Conservation (phyloP, 1,140 invertebrate species). For the Drosophila tani region DNA sequence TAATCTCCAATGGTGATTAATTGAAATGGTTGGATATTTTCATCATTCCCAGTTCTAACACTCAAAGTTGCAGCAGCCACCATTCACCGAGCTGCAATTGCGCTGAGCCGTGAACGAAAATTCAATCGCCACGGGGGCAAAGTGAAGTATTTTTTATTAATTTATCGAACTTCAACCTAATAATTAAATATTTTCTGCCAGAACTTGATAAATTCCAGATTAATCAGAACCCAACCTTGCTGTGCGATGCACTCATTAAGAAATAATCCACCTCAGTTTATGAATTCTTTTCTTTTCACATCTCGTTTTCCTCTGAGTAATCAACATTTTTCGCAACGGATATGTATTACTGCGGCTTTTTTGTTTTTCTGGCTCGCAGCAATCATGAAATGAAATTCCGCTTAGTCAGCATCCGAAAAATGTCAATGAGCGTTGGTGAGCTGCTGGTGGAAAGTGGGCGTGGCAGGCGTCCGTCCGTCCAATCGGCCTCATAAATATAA, state of each 20-base stretch:
- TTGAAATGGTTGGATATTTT: slow-evolving; percentile 63
- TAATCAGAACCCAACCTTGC: slow-evolving; percentile 2
- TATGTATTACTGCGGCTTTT: slow-evolving; percentile 29
- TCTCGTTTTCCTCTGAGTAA: slow-evolving; percentile 18
- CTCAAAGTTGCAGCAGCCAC: slow-evolving; percentile 1
- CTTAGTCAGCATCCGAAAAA: slow-evolving; percentile 58
- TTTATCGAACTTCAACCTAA: neutral
- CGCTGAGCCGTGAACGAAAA: slow-evolving; percentile 47
- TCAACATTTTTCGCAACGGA: slow-evolving; percentile 17
- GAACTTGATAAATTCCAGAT: neutral
- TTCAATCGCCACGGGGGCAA: slow-evolving; percentile 5
- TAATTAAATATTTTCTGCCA: too few relatives aligned
- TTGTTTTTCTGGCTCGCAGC: slow-evolving; percentile 18
- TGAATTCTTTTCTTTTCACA: slow-evolving; percentile 19
- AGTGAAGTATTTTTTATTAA: neutral
- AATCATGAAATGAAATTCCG: slow-evolving; percentile 29
- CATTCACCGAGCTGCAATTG: slow-evolving; percentile 13
- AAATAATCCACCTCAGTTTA: slow-evolving; percentile 1
- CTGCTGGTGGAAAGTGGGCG: slow-evolving; percentile 37
- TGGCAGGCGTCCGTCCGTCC: slow-evolving; percentile 9
- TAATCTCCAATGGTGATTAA: slow-evolving; percentile 73
- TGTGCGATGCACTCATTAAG: neutral
- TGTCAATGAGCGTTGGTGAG: slow-evolving; percentile 49
- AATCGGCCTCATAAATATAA: slow-evolving; percentile 54
- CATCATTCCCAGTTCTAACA: slow-evolving; percentile 44